Base-by-base conservation (phyloP, 2,888 invertebrate genomes). In the Exephanes ischioxanthus region DNA sequence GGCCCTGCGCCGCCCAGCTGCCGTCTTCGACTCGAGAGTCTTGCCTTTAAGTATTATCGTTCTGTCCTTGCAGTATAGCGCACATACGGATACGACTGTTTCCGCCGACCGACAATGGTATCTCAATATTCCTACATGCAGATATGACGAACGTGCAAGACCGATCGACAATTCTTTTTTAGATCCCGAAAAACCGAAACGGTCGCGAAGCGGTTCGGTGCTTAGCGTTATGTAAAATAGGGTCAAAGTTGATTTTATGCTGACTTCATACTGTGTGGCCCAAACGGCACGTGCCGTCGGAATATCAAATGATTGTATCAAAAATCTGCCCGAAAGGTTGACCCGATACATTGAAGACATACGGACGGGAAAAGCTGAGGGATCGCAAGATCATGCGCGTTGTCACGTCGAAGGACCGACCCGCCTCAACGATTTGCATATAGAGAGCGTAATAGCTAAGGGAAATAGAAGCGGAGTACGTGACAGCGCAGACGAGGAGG, bases 381-480 rank as follows among this genome's bases (percentile, higher is more conserved):
- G 63, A 63, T 89, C 19, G 48, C 55, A 67, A 45, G 75, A 77
- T 80, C 68, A 75, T 45, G 85, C 86, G 87, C 87, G 88, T 88
- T 87, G 88, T 88, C 86, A 88, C 86, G 87, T 81, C 89, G 87
- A 30, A 88, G 86, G 88, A 89, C 73, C 88, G 88, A 90, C 90
- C 91, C 90, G 78, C 66, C 45, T 70, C 16, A 89, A 87, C 45
- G 92, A 94, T 94, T 94, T 94, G 93, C 94, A 94, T 94, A 94
- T 94, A 94, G 93, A 94, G 93, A 93, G 94, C 91, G 92, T 93
- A 90, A 83, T 67, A 92, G 92, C 92, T 92, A 92, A 93, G 93
- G 94, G 94, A 94, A 94, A 94, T 94, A 93, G 94, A 93, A 94
- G 93, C 91, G 90, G 91, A 90, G 84, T 93, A 93, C 93, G 93